Base-by-base conservation (phyloP, 1,140 invertebrate genomes). In the Platorchestia sp. region DNA sequence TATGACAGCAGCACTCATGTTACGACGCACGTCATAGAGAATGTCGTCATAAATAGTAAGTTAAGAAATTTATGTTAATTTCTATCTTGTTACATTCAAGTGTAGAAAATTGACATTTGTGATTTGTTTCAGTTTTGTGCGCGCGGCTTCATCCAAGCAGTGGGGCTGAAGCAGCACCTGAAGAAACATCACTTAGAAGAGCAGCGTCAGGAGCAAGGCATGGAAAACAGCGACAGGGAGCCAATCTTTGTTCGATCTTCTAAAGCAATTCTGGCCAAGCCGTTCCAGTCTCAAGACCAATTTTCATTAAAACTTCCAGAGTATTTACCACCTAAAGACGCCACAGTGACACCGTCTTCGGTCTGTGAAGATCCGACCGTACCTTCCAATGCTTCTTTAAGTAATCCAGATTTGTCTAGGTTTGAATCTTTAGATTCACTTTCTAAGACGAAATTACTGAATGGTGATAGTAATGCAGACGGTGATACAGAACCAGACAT, bases 131-230 rank as follows among this genome's bases (percentile, higher is more conserved):
- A 96, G 96, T 95, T 89, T 42, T 96, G 96, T 90, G 43, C 95
- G 10, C 96, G 95, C 59, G 95, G 86, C 36, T 96, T 96, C 59
- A 96, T 96, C 47, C 96, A 96, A 95, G 90, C 42, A 7, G 95
- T 96, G 10, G 96, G 95, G 27, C 95, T 96, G n/a, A 96, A 90
- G n/a, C 95, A 95, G 41, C 96, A 96, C 89, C 89, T 96, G 44
- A 96, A 95, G 95, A 96, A 96, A 41, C 96, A 97, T 96, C 90
- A 97, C 91, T 27, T 45, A 6, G 43, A 93, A 45, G 45, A 93
- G 16, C 91, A 93, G 40, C 91, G 40, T 0, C 91, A 45, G 91
- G 44, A 93, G 45, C 43, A 75, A 27, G 59, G 1, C 1, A 3
- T 75, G 59, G 59, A 75, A 75, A 75, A 75, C 27, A 75, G 59